Conservation (phyloP, 2,113 vertebrate genomes). For the Trogon surrucura region DNA sequence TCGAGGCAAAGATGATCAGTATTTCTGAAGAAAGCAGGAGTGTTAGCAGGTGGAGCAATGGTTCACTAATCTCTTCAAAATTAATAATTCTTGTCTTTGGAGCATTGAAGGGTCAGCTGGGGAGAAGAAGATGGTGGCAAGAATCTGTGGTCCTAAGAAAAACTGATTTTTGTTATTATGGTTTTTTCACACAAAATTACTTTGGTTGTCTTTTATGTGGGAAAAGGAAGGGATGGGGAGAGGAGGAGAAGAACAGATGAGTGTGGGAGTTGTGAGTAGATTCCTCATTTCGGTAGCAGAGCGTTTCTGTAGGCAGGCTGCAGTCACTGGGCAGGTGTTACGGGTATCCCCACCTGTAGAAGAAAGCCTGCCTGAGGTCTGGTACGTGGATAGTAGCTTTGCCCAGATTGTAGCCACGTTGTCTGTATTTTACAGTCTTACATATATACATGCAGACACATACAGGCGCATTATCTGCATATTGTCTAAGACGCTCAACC, state of each 20-base stretch:
- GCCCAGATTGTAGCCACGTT: background rate
- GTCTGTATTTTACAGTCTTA: background rate
- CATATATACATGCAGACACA: accelerated
- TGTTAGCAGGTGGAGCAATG: background rate
- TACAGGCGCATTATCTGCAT: accelerated
- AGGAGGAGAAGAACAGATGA: background rate
- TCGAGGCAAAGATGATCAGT: background rate
- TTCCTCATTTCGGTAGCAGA: background rate
- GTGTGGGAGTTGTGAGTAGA: background rate
- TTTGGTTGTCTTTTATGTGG: background rate
- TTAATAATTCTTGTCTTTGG: background rate
- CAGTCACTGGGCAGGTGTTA: background rate
- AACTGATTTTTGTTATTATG: too few relatives aligned
- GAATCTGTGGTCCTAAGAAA: background rate
- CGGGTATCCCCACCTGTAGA: background rate
- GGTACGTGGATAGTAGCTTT: background rate
- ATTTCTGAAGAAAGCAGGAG: background rate
- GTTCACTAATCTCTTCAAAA: background rate
- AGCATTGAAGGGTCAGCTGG: background rate
- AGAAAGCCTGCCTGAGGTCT: background rate
- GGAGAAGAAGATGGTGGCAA: background rate
- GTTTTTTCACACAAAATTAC: background rate
- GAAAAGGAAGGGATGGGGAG: background rate
- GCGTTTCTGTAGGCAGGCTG: background rate
- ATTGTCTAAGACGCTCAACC: background rate